phyloP scores from a whole-genome alignment of 2,113 vertebrate species.

The Chloropsis cyanopogon region DNA sequence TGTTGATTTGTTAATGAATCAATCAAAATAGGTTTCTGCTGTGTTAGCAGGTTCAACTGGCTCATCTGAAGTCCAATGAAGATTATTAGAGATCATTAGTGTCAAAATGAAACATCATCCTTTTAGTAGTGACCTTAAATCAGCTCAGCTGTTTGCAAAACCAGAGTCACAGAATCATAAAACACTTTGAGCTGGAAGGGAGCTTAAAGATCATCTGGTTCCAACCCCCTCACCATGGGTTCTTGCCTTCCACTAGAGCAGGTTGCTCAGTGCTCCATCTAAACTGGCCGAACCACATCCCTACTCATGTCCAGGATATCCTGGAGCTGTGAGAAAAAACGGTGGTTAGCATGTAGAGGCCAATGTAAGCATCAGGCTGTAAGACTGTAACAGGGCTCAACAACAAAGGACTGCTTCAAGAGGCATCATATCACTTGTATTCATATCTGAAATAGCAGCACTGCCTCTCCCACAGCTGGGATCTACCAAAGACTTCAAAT shows the following conservation, averaged over 20 bases:
- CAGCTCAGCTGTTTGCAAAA: background rate
- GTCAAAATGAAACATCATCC: background rate
- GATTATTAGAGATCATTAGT: background rate
- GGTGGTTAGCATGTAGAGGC: background rate
- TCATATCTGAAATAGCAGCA: background rate
- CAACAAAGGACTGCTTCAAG: background rate
- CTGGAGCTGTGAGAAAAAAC: background rate
- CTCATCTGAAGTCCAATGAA: background rate
- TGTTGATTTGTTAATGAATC: background rate
- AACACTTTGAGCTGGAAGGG: background rate
- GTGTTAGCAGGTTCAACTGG: background rate
- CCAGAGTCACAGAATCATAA: background rate
- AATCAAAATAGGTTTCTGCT: background rate
- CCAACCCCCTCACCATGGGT: accelerated
- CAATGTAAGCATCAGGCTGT: background rate
- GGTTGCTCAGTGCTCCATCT: background rate
- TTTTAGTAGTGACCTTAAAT: background rate
- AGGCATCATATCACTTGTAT: background rate
- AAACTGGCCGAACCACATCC: background rate
- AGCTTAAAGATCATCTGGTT: background rate
- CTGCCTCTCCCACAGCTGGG: too few relatives aligned
- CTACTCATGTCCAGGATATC: background rate
- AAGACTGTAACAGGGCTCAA: background rate
- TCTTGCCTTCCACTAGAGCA: background rate
- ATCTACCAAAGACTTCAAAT: background rate